Evolutionary conservation across 2,113 vertebrate species (phyloP).

Genomic region (Lichenostomus cassidix): DNA sequence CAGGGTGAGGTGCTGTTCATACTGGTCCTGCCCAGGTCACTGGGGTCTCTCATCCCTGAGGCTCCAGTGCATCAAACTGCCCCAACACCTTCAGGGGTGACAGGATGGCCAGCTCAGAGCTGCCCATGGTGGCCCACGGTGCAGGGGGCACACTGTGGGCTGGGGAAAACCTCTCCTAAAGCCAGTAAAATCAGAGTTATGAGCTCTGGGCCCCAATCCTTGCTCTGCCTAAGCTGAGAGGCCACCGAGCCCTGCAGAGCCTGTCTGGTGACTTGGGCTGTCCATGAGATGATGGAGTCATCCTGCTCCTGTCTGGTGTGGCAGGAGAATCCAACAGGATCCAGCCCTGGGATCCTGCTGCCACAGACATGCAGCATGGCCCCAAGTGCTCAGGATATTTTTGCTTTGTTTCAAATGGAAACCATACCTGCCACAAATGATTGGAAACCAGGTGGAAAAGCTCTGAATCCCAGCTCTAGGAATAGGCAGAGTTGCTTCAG

Average conservation of each 20-base stretch:
- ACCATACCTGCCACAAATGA: background rate
- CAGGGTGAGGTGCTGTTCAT: rapidly evolving
- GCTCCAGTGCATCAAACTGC: background rate
- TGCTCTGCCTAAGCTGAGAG: background rate
- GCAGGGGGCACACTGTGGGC: rapidly evolving
- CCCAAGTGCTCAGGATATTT: background rate
- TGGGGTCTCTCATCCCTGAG: background rate
- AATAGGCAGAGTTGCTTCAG: background rate
- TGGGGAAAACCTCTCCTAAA: background rate
- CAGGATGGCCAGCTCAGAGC: background rate
- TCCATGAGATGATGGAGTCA: too few species aligned
- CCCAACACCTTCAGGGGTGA: rapidly evolving
- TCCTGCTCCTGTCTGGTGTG: too few species aligned
- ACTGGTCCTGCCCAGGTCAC: background rate
- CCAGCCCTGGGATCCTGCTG: too few species aligned
- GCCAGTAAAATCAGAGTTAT: background rate
- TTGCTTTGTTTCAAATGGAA: background rate
- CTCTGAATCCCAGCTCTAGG: background rate
- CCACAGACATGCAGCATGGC: background rate
- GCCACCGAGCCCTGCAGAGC: background rate
- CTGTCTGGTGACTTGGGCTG: too few species aligned
- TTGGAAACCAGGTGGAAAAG: background rate
- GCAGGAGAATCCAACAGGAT: too few species aligned
- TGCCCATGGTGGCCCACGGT: background rate
- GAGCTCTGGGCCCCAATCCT: background rate